These are phyloP conservation scores for Carcinoscorpius rotundicauda DNA, from an alignment of 1,140 invertebrate species.

Conservation along the genomic window DNA sequence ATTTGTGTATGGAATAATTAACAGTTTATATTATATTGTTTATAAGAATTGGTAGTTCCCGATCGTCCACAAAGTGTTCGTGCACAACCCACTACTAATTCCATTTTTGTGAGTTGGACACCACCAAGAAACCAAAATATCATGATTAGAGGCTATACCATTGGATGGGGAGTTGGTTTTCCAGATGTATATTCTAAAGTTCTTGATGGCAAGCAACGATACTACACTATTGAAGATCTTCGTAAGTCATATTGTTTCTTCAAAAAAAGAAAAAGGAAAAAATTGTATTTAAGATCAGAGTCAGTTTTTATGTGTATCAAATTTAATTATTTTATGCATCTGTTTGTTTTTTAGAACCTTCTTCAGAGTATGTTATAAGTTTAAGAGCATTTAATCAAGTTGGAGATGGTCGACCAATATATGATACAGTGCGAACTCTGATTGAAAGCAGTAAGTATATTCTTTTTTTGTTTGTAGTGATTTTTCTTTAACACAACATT, in stretches of 20 bases:
- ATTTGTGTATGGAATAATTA: too few relatives aligned
- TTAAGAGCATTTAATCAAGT: constrained; percentile 79
- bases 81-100: constrained; percentile 61
- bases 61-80: constrained; percentile 62
- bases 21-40: too few relatives aligned
- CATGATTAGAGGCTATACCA: constrained; percentile 76
- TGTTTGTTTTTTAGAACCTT: constrained; percentile 51
- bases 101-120: constrained; percentile 72
- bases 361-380: constrained; percentile 91
- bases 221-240: constrained; percentile 58
- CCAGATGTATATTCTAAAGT: constrained; percentile 71
- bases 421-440: constrained; percentile 75
- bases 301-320: too few relatives aligned
- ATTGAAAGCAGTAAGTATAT: constrained; percentile 26
- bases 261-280: too few relatives aligned
- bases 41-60: constrained; percentile 45
- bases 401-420: constrained; percentile 79
- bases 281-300: too few relatives aligned
- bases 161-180: constrained; percentile 90
- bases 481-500: background rate
- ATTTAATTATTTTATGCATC: too few relatives aligned
- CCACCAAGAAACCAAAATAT: constrained; percentile 60
- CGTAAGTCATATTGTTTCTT: too few relatives aligned
- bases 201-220: constrained; percentile 66
- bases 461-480: too few relatives aligned